Percentiles rank a stretch among this genome's conserved stretches.
These are phyloP conservation scores for Ptyas mucosa DNA, from an alignment of 2,113 vertebrate genomes.

Conservation along the genomic window DNA sequence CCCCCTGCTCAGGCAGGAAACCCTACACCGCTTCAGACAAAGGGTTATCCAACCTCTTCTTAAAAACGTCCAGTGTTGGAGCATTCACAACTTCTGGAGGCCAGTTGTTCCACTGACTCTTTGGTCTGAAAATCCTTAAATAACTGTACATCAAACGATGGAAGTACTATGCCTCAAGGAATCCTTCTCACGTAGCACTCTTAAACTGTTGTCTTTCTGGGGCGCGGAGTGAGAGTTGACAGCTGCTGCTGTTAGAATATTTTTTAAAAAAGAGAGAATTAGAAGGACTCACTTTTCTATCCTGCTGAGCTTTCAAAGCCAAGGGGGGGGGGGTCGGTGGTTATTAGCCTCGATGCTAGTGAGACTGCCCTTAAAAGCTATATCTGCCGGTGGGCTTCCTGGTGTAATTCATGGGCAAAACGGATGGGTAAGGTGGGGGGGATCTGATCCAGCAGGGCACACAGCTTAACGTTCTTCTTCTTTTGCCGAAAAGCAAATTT, in stretches of 20 bases:
- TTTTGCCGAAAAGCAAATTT: neutral
- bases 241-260: neutral
- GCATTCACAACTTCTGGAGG: too few relatives aligned
- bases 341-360: neutral
- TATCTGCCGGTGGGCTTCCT: too few relatives aligned
- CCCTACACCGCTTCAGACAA: too few relatives aligned
- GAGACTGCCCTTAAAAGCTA: neutral
- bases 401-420: too few relatives aligned
- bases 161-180: neutral
- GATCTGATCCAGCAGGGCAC: too few relatives aligned
- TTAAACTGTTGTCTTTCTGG: neutral
- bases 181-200: neutral
- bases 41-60: too few relatives aligned
- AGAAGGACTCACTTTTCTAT: neutral
- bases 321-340: neutral
- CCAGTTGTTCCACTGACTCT: too few relatives aligned
- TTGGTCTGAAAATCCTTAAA: neutral
- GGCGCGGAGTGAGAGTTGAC: neutral
- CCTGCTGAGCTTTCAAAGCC: neutral
- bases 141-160: too few relatives aligned
- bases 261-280: neutral
- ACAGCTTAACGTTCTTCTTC: neutral
- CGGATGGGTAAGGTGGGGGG: too few relatives aligned
- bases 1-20: too few relatives aligned
- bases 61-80: too few relatives aligned